These are phyloP conservation scores for Lucilia cuprina DNA, from an alignment of 1,140 invertebrate species.

Conservation along the genomic window DNA sequence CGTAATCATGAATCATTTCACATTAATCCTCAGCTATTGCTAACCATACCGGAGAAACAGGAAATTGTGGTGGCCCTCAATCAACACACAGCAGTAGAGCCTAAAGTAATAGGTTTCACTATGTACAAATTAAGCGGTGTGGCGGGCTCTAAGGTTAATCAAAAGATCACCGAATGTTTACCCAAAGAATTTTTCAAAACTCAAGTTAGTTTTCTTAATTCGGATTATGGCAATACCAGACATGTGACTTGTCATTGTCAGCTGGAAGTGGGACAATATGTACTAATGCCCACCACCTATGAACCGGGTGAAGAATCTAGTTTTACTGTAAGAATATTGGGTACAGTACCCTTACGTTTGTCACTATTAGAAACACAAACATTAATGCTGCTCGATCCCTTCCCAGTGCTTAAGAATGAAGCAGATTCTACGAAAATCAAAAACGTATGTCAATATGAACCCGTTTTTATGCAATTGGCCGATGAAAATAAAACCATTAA, in stretches of 20 bases:
- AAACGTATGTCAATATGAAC: conserved; percentile 79
- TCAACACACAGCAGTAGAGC: conserved; percentile 90
- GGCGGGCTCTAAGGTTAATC: conserved; percentile 53
- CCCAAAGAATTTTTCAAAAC: conserved; percentile 87
- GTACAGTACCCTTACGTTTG: conserved; percentile 50
- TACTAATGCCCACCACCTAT: conserved; percentile 90
- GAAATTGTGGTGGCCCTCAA: conserved; percentile 87
- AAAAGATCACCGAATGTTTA: conserved; percentile 64
- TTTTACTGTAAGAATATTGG: conserved; percentile 58
- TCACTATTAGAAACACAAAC: conserved; percentile 74
- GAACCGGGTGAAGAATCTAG: conserved; percentile 88
- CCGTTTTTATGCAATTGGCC: conserved; percentile 87
- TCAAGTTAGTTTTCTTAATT: conserved; percentile 87
- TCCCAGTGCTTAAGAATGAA: conserved; percentile 71
- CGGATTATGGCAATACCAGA: conserved; percentile 89
- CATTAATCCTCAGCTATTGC: conserved; percentile 88
- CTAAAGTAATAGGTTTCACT: conserved; percentile 93
- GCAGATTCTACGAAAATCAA: conserved; percentile 51
- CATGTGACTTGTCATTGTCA: conserved; percentile 84
- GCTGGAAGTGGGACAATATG: conserved; percentile 82
- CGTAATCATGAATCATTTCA: conserved; percentile 91
- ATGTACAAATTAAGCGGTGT: conserved; percentile 73
- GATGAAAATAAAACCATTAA: conserved; percentile 88
- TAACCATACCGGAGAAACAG: conserved; percentile 82
- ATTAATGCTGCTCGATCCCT: conserved; percentile 81